Conservation (phyloP, 2,113 vertebrate species). For the Accipiter virgatus region DNA sequence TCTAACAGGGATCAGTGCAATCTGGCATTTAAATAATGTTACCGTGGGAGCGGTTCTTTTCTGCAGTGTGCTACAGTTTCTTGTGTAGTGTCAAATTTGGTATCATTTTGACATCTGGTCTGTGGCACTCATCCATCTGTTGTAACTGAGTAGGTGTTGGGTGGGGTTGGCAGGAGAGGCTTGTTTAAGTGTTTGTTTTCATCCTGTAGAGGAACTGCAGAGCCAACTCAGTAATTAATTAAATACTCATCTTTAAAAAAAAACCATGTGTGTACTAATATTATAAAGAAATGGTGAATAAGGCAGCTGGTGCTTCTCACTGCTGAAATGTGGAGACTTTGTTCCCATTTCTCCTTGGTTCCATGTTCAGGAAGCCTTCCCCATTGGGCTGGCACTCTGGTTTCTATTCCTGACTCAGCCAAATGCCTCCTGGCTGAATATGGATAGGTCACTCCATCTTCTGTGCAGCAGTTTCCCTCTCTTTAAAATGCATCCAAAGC, state of each 20-base stretch:
- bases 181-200: conserved; percentile 49
- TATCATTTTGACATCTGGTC: conserved; percentile 39
- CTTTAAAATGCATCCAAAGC: not conserved
- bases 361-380: not conserved
- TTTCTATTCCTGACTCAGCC: conserved; percentile 15
- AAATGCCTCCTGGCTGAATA: conserved; percentile 13
- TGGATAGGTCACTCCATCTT: conserved; percentile 25
- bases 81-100: conserved; percentile 1
- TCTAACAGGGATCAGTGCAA: not conserved
- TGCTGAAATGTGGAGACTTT: not conserved
- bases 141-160: conserved; percentile 45
- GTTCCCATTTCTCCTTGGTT: not conserved
- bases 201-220: not conserved
- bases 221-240: not conserved
- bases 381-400: not conserved
- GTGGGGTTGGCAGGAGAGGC: conserved; percentile 24
- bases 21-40: not conserved
- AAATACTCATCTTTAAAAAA: not conserved
- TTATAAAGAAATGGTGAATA: not conserved
- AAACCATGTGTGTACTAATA: not conserved
- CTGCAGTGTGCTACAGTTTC: not conserved
- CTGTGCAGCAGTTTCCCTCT: not conserved
- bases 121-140: conserved; percentile 41
- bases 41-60: not conserved
- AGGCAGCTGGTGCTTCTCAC: not conserved